Conservation (phyloP, 2,113 vertebrate genomes). For the Lipotes vexillifer region DNA sequence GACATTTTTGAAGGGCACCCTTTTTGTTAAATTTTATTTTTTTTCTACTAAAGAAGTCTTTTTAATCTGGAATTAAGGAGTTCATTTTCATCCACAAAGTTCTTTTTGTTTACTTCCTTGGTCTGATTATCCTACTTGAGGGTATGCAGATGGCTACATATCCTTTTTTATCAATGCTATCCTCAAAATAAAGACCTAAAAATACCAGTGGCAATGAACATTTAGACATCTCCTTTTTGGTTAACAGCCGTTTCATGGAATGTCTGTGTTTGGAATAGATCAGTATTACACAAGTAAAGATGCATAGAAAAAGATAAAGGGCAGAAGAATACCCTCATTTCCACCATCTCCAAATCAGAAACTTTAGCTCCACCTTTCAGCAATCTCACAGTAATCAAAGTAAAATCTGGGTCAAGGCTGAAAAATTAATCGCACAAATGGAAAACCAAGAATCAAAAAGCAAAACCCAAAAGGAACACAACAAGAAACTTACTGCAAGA, state of each 20-base stretch:
- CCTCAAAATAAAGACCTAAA: slow-evolving; percentile 72
- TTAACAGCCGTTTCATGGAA: slow-evolving; percentile 7
- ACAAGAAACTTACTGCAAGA: background rate
- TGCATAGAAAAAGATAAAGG: background rate
- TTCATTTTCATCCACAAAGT: slow-evolving; percentile 63
- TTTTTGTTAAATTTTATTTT: slow-evolving; percentile 61
- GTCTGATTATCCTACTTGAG: slow-evolving; percentile 41
- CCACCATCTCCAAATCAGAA: background rate
- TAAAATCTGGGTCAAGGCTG: background rate
- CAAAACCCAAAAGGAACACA: background rate
- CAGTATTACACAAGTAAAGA: background rate
- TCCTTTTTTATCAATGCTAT: slow-evolving; percentile 18
- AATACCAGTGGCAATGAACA: slow-evolving; percentile 57
- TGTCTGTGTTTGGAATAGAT: slow-evolving; percentile 48
- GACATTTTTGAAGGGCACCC: slow-evolving; percentile 59
- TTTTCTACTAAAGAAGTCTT: slow-evolving; percentile 39
- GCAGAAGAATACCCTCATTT: background rate
- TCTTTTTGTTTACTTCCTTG: slow-evolving; percentile 53
- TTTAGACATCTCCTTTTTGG: slow-evolving; percentile 54
- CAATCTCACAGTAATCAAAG: background rate
- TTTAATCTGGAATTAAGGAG: slow-evolving; percentile 55
- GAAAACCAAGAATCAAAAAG: background rate
- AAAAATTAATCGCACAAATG: background rate
- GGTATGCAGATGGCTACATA: slow-evolving; percentile 41
- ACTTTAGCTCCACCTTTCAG: background rate